phyloP scores from a whole-genome alignment of 2,113 vertebrate genomes.

The Lamprologus ornatipinnis region DNA sequence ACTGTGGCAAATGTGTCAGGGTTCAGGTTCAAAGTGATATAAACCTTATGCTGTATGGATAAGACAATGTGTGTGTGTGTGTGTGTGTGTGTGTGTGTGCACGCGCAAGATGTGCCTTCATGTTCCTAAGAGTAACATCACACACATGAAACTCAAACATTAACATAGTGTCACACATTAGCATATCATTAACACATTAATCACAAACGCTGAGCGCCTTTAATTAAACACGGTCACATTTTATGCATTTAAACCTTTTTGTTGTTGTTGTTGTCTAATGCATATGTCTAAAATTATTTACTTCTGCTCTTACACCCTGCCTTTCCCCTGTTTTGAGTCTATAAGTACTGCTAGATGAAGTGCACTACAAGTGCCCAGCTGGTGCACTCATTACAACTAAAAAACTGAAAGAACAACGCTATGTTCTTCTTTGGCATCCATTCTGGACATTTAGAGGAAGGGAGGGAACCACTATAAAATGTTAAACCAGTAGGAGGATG shows the following conservation, averaged over 20 bases:
- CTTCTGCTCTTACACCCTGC: background rate
- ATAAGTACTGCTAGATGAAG: background rate
- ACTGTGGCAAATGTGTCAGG: slow-evolving; percentile 4
- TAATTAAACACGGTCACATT: background rate
- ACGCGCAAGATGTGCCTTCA: background rate
- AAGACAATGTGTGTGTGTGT: background rate
- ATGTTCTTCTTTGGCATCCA: background rate
- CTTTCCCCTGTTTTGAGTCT: background rate
- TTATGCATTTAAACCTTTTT: background rate
- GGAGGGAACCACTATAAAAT: background rate
- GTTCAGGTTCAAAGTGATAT: slow-evolving; percentile 24
- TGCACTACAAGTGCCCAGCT: background rate
- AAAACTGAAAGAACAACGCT: background rate
- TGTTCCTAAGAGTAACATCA: slow-evolving; percentile 29
- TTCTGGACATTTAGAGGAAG: background rate
- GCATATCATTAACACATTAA: background rate
- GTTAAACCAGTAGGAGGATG: background rate
- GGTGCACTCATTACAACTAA: background rate
- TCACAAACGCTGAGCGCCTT: too few species aligned
- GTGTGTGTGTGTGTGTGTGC: background rate
- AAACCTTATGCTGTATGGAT: background rate
- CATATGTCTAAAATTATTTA: background rate
- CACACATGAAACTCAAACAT: background rate
- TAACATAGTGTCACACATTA: background rate
- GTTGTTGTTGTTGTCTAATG: background rate